phyloP scores from a whole-genome alignment of 2,797 vertebrate genomes.

The Dicrostonyx torquatus region DNA sequence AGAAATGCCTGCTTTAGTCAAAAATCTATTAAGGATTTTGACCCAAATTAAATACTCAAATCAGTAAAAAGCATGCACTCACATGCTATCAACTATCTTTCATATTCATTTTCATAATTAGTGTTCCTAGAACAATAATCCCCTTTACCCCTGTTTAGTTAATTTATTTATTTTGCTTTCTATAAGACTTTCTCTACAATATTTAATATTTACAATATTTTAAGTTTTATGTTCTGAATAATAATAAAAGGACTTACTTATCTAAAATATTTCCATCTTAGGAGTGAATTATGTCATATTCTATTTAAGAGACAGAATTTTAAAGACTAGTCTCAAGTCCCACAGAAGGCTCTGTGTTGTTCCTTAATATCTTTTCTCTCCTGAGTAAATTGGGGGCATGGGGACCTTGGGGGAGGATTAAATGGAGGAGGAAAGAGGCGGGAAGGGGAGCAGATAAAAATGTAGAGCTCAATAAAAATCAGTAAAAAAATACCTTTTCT shows the following conservation, averaged over 20 bases:
- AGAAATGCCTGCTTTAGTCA: neutral
- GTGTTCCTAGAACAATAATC: neutral
- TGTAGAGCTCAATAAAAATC: too few species aligned
- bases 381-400: too few species aligned
- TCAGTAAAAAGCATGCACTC: neutral
- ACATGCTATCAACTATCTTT: neutral
- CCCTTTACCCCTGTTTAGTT: neutral
- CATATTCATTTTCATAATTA: neutral
- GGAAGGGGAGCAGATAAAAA: too few species aligned
- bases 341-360: neutral
- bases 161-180: neutral
- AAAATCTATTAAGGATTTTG: slow-evolving; percentile 33
- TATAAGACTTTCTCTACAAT: neutral
- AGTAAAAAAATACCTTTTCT: neutral
- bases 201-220: neutral
- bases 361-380: neutral
- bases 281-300: neutral
- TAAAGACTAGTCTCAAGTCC: neutral
- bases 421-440: too few species aligned
- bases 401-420: too few species aligned
- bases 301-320: slow-evolving; percentile 6
- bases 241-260: neutral
- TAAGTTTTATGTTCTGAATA: neutral
- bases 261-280: neutral
- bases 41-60: neutral